These are phyloP conservation scores for Drosophila sucinea DNA, from an alignment of 1,140 invertebrate species.

Conservation along the genomic window DNA sequence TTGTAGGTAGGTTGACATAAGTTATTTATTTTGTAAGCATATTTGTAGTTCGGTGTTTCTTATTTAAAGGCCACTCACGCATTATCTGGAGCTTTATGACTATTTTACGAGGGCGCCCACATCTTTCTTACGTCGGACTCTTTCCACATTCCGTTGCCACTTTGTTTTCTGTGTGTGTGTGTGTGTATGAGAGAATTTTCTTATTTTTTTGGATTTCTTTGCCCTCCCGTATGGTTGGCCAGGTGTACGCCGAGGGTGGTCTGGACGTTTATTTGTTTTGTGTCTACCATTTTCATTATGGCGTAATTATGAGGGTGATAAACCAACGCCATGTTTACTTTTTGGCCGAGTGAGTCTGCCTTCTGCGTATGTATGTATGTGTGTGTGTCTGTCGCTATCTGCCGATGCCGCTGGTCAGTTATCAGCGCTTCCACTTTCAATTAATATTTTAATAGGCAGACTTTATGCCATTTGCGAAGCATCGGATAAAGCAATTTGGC, in stretches of 20 bases:
- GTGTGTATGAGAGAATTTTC: background rate
- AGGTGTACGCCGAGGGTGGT: conserved; percentile 39
- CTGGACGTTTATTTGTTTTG: conserved; percentile 54
- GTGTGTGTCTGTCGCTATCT: conserved; percentile 25
- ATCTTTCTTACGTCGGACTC: conserved; percentile 23
- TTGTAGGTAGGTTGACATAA: too few relatives aligned
- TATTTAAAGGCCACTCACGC: conserved; percentile 32
- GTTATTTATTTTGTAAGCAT: conserved; percentile 5
- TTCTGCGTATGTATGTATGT: too few relatives aligned
- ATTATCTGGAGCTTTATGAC: conserved; percentile 59
- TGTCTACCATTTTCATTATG: conserved; percentile 71
- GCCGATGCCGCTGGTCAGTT: conserved; percentile 42
- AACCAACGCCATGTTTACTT: conserved; percentile 51
- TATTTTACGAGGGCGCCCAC: conserved; percentile 61
- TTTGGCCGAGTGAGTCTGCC: conserved; percentile 32
- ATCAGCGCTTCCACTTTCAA: conserved; percentile 73
- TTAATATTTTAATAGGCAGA: conserved; percentile 80
- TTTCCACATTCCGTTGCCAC: conserved; percentile 2
- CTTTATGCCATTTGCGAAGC: conserved; percentile 69
- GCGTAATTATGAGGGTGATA: conserved; percentile 65
- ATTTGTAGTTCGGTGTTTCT: conserved; percentile 29
- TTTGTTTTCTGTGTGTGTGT: background rate
- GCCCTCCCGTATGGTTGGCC: conserved; percentile 8
- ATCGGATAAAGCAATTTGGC: conserved; percentile 72
- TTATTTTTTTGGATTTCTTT: background rate